Base-by-base conservation (phyloP, 2,888 invertebrate genomes). In the Tortricodes alternella region DNA sequence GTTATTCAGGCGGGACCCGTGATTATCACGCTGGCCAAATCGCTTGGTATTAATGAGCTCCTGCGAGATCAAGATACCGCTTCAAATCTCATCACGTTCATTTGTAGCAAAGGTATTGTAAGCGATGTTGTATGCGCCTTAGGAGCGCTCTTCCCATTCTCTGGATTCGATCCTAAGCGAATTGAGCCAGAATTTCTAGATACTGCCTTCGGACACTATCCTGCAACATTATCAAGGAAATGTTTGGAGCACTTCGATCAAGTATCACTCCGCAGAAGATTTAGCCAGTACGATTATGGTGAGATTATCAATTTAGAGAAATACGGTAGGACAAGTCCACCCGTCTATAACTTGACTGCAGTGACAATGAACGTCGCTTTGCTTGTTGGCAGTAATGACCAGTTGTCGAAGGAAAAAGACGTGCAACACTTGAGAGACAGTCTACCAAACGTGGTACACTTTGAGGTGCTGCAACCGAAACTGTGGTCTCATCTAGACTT, bases 201-300 rank as follows among this genome's bases (percentile, higher is more conserved):
- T 0, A 24, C 63, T 0, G 46, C 72, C 0, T 5, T 71, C 0
- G 68, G 66, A 1, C 76, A 80, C 44, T 76, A 67, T 18, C 83
- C 83, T 0, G 68, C 73, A 0, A 75, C 78, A 0, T 70, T 69
- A 0, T 80, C 81, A 0, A 63, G 66, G 9, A 81, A 71, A 59
- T 76, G 74, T 37, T 41, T 80, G 7, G 50, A 68, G 1, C 83
- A 85, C 53, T 70, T 66, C 11, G 52, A 61, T 1, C 80, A 83
- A 57, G 61, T 78, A n/a, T 3, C 66, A 2, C n/a, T 46, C 2
- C 60, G 63, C 0, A 65, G 61, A 32, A 62, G 48, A 5, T 84
- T 84, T 53, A 58, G 64, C 0, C 50, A 64, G 2, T 85, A 74
- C 43, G 78, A 85, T 35, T 76, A 82, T 43, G 80, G 81, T 0